Conservation (phyloP, 1,140 invertebrate genomes). For the Drosophila jambulina region DNA sequence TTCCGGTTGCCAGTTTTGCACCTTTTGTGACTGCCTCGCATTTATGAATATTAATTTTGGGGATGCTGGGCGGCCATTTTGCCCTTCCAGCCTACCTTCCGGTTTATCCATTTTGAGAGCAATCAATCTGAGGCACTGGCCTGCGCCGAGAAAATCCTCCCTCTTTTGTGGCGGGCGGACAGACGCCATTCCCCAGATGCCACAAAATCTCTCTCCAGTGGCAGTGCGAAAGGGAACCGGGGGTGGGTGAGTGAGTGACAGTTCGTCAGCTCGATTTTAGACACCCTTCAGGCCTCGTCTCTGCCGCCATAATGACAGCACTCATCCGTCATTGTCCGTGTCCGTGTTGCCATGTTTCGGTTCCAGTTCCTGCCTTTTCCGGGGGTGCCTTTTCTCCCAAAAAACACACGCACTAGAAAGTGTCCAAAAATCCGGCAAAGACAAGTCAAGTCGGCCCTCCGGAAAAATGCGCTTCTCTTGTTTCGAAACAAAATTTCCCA, state of each 20-base stretch:
- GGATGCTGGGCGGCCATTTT: conserved; percentile 57
- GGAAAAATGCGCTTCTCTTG: conserved; percentile 46
- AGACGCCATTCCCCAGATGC: conserved; percentile 55
- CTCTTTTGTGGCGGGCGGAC: conserved; percentile 25
- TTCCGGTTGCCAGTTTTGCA: conserved; percentile 65
- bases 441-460: conserved; percentile 70
- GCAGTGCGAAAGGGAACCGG: conserved; percentile 5
- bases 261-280: conserved; percentile 81
- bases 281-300: conserved; percentile 62
- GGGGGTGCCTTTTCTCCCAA: conserved; percentile 56
- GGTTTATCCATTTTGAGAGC: conserved; percentile 65
- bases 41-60: conserved; percentile 77
- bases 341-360: conserved; percentile 39
- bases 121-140: conserved; percentile 64
- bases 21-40: conserved; percentile 53
- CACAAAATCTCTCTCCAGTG: conserved; percentile 58
- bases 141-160: conserved; percentile 28
- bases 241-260: conserved; percentile 66
- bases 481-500: conserved; percentile 28
- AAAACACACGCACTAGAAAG: conserved; percentile 58
- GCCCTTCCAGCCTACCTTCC: conserved; percentile 1
- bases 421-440: conserved; percentile 76
- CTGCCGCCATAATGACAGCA: conserved; percentile 73
- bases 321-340: conserved; percentile 78
- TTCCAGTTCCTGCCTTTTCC: conserved; percentile 42